A percentile compares a stretch with the other conserved stretches of the same genome.
Evolutionary conservation across 2,113 vertebrate genomes (phyloP).

Genomic region (Cacatua alba): DNA sequence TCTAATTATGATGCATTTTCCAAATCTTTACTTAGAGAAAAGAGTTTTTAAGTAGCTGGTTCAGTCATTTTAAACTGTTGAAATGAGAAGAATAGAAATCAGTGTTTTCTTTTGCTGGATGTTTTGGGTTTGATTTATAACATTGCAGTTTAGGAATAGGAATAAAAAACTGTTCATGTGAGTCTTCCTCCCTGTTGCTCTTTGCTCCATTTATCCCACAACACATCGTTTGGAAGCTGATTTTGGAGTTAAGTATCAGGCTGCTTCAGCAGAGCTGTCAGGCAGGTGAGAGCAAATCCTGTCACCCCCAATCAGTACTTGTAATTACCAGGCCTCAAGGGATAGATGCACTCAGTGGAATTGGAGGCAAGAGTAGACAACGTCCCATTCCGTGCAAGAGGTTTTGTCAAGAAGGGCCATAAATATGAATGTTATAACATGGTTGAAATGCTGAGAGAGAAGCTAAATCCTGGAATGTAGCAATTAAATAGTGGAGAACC

Average conservation of each 20-base stretch:
- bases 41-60: neutral
- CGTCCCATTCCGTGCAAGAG: neutral
- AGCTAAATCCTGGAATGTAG: neutral
- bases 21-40: neutral
- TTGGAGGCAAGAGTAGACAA: neutral
- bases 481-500: neutral
- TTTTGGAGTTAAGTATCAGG: neutral
- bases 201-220: neutral
- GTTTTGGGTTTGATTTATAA: neutral
- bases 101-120: neutral
- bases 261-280: neutral
- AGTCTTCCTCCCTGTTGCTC: neutral
- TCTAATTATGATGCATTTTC: neutral
- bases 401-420: neutral
- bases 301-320: neutral
- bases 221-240: neutral
- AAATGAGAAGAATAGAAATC: neutral
- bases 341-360: neutral
- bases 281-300: constrained; percentile 17
- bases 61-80: neutral
- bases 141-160: neutral
- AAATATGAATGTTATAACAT: neutral
- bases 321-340: neutral
- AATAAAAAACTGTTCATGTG: neutral
- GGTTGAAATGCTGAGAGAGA: neutral